A percentile compares a stretch with the other conserved stretches of the same genome.
These are phyloP conservation scores for Zhuqinia jingwanae DNA, from an alignment of 2,888 invertebrate genomes.

Conservation along the genomic window DNA sequence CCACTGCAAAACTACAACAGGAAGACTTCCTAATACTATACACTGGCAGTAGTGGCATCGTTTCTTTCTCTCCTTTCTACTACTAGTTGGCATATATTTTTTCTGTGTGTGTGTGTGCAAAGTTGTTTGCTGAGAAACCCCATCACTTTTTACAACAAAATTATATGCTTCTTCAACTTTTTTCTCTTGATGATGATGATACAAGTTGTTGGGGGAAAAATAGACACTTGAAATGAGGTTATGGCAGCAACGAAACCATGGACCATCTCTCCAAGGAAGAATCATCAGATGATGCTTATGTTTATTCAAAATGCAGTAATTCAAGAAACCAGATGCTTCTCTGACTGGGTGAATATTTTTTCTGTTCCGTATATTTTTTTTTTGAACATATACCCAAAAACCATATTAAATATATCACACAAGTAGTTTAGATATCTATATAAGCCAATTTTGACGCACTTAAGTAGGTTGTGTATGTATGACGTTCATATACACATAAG, in stretches of 20 bases:
- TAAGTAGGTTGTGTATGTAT: no score
- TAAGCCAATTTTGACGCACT: no score
- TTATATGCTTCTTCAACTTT: background rate
- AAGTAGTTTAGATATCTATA: no score
- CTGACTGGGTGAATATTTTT: background rate
- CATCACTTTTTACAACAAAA: no score
- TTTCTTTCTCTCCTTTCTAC: background rate
- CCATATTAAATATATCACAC: background rate
- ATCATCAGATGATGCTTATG: conserved; percentile 67
- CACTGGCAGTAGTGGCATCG: no score
- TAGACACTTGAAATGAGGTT: conserved; percentile 65
- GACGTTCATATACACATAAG: no score
- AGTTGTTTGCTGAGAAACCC: no score
- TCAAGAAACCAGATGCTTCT: conserved; percentile 63
- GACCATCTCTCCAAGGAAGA: conserved; percentile 66
- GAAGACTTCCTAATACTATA: no score
- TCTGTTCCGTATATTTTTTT: no score
- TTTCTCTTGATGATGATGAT: conserved; percentile 51
- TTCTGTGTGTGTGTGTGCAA: no score
- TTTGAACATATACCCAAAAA: background rate
- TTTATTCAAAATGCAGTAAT: conserved; percentile 68
- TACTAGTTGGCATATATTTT: background rate
- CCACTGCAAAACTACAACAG: background rate
- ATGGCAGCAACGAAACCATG: no score
- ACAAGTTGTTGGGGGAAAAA: conserved; percentile 56